phyloP scores from a whole-genome alignment of 2,113 vertebrate species.

The Caracal caracal region DNA sequence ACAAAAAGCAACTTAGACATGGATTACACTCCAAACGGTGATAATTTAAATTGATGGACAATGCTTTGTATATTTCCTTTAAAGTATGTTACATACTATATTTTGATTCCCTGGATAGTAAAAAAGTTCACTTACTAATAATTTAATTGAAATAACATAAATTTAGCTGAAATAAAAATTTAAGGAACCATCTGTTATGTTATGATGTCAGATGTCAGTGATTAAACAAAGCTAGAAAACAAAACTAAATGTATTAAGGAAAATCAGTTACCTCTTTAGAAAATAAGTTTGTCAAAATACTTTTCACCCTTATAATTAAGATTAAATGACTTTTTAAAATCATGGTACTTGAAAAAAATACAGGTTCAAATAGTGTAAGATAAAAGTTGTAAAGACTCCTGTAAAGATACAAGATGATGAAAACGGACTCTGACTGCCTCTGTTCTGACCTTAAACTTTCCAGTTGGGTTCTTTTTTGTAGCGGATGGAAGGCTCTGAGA shows the following conservation, averaged over 20 bases:
- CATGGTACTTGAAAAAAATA: neutral
- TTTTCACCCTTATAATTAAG: conserved; percentile 3
- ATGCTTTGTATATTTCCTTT: neutral
- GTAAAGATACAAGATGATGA: neutral
- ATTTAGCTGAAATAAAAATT: neutral
- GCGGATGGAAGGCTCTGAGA: too few species aligned
- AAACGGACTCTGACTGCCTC: neutral
- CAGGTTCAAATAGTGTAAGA: neutral
- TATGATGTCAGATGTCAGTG: neutral
- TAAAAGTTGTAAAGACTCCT: neutral
- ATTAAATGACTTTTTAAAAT: conserved; percentile 10
- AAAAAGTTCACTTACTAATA: neutral
- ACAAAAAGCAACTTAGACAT: neutral
- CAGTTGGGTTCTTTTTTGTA: neutral
- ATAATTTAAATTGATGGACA: neutral
- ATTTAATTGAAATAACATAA: conserved; percentile 20
- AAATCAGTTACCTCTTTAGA: neutral
- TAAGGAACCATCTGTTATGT: neutral
- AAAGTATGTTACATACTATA: neutral
- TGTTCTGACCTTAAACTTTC: neutral
- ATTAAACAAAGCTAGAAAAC: conserved; percentile 6
- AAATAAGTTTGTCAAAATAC: conserved; percentile 9
- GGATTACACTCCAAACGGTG: neutral
- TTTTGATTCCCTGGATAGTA: neutral
- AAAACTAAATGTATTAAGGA: neutral